Base-by-base conservation (phyloP, 2,888 invertebrate genomes). In the Cephus nigrinus region DNA sequence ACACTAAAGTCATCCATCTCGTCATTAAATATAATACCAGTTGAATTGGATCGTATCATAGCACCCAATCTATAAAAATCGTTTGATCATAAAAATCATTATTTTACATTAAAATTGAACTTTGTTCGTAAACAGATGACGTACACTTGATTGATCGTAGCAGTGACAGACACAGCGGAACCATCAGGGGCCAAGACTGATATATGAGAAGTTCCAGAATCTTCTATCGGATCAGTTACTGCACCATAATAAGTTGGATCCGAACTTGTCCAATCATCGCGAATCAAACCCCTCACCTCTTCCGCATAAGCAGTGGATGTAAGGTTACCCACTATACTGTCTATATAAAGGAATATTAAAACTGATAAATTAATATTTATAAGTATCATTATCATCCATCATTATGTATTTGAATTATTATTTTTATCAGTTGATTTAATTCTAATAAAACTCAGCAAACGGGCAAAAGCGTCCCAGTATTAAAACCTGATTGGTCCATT, bases 1-100 rank as follows among this genome's bases (percentile, higher is more conserved):
- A 96, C 94, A 0, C 97, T 96, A 91, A 99, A 99, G 89, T 99
- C 99, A 84, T 98, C 97, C 97, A 99, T 98, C 81, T 97, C 97
- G 90, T 98, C 96, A 91, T 99, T 99, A 91, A 97, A 95, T n/a
- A 99, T 93, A 33, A 99, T 96, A 0, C 98, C 99, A 0, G 97
- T 97, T 76, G 94, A 94, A 34, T 92, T 92, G 0, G 98, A 97
- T 5, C 96, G 93, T 81, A 96, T 93, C 78, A 96, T 95, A 2
- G 97, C 95, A 3, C 98, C 98, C 90, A 96, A 97, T 88, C 98
- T 98, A 90, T 15, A 92, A 91, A 81, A 82, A 82, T 32, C 9
- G 33, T 31, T 71, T 2, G 71, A 15, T 31, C 4, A 23, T 15
- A 31, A 33, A 71, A 32, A 9, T 71, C 1, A 33, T 55, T 68